These are phyloP conservation scores for Perca flavescens DNA, from an alignment of 2,113 vertebrate species.

Conservation along the genomic window DNA sequence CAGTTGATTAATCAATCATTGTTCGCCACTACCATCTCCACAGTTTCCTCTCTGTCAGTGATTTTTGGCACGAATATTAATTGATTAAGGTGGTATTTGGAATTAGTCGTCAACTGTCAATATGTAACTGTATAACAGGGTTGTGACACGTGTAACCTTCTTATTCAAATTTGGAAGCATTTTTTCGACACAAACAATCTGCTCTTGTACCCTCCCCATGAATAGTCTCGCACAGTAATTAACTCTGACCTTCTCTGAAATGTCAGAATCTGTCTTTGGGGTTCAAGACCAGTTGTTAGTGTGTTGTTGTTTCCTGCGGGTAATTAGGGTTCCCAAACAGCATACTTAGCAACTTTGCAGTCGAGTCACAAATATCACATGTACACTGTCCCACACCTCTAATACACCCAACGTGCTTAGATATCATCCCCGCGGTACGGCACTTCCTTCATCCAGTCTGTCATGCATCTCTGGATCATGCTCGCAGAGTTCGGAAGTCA, in stretches of 20 bases:
- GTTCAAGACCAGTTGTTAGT: conserved; percentile 49
- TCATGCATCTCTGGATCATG: conserved; percentile 55
- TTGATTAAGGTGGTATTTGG: conserved; percentile 6
- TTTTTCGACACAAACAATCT: conserved; percentile 50
- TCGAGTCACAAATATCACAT: conserved; percentile 28
- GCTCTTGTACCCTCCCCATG: conserved; percentile 12
- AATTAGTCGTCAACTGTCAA: background rate
- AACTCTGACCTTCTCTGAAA: conserved; percentile 74
- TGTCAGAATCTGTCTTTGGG: conserved; percentile 70
- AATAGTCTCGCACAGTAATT: conserved; percentile 59
- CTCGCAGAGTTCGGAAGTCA: conserved; percentile 64
- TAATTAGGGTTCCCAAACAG: conserved; percentile 63
- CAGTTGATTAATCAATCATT: background rate
- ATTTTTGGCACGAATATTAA: background rate
- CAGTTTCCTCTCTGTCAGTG: background rate
- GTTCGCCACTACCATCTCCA: background rate
- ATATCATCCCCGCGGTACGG: conserved; percentile 22
- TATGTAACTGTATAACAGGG: conserved; percentile 1
- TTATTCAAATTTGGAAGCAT: conserved; percentile 29
- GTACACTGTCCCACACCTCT: conserved; percentile 1
- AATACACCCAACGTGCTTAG: conserved; percentile 14
- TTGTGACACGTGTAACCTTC: conserved; percentile 34
- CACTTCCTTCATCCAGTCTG: conserved; percentile 33
- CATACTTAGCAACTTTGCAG: conserved; percentile 36
- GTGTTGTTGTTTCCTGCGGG: conserved; percentile 42